Evolutionary conservation across 2,113 vertebrate species (phyloP).

Genomic region (Urocynchramus pylzowi): DNA sequence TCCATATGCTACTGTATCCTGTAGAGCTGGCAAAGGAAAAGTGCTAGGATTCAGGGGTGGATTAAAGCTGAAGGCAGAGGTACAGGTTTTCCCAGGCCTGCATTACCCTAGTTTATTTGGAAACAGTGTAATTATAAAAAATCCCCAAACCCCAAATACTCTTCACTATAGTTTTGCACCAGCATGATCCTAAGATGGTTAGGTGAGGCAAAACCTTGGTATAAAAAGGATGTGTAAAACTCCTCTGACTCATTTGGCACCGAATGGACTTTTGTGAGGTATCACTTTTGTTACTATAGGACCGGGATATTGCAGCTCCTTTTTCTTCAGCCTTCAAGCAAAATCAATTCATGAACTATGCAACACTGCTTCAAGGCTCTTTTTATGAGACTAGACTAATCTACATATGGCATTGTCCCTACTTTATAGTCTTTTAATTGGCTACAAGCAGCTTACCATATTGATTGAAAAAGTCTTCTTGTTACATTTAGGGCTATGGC

Average conservation of each 20-base stretch:
- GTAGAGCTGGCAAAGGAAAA: background rate
- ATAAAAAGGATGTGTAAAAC: background rate
- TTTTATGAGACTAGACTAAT: slow-evolving; percentile 53
- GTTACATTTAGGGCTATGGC: slow-evolving; percentile 1
- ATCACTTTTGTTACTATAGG: background rate
- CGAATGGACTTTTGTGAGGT: background rate
- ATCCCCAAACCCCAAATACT: background rate
- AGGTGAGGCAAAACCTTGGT: background rate
- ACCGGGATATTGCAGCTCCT: slow-evolving; percentile 6
- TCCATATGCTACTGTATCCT: background rate
- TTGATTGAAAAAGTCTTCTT: slow-evolving; percentile 52
- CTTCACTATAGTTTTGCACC: background rate
- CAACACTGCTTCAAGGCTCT: slow-evolving; percentile 52
- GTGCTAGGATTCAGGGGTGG: background rate
- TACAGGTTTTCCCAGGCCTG: background rate
- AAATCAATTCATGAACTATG: slow-evolving; percentile 56
- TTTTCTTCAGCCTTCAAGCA: background rate
- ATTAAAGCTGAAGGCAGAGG: background rate
- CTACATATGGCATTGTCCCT: slow-evolving; percentile 30
- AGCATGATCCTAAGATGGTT: background rate
- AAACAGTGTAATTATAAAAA: background rate
- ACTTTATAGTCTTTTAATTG: slow-evolving; percentile 56
- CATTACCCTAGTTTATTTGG: background rate
- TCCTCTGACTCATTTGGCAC: background rate
- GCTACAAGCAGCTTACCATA: slow-evolving; percentile 46